Conservation (phyloP, 2,888 invertebrate species). For the Protonemura montana region DNA sequence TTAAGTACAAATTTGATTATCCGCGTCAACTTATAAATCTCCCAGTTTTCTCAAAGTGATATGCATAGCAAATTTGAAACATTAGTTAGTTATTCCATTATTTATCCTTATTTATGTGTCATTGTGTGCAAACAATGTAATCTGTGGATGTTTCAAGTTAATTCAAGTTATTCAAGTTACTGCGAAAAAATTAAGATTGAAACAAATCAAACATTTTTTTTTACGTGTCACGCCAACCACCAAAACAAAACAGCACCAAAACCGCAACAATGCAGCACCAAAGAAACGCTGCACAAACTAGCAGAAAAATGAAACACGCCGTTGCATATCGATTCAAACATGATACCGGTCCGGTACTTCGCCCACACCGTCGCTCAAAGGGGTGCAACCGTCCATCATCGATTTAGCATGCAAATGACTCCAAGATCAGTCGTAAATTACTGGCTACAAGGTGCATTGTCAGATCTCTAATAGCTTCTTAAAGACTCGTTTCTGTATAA, state of each 20-base stretch:
- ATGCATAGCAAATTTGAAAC: background rate
- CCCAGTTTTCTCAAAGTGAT: background rate
- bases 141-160: background rate
- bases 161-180: background rate
- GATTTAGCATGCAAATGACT: conserved; percentile 50
- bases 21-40: background rate
- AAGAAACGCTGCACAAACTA: background rate
- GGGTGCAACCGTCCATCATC: conserved; percentile 43
- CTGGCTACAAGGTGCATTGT: conserved; percentile 44
- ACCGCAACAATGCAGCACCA: background rate
- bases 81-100: background rate
- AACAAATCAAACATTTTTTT: too few relatives aligned
- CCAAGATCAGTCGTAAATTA: conserved; percentile 47
- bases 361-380: background rate
- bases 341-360: background rate
- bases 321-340: too few relatives aligned
- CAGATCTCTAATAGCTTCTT: background rate
- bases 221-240: too few relatives aligned
- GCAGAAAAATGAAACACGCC: too few relatives aligned
- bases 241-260: background rate
- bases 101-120: conserved; percentile 8
- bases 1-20: background rate
- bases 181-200: conserved; percentile 17
- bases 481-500: background rate
- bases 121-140: background rate